Evolutionary conservation across 2,797 vertebrate species (phyloP), one percentile per base, ranked within the genome.

Genomic region (Urophycis tenuis): DNA sequence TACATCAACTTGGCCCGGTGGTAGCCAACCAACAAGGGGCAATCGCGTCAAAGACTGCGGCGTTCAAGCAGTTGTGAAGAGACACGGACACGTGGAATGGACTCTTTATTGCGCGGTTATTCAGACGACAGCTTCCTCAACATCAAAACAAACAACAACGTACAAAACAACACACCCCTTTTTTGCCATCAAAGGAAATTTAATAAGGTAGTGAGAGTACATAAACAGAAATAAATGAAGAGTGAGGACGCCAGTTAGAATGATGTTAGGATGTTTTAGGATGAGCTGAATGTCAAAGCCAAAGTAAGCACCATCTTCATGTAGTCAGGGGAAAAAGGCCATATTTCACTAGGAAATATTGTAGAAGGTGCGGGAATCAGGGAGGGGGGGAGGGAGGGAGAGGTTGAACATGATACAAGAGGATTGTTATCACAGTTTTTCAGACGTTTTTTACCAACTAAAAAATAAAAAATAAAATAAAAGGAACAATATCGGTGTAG

Each of bases 221-320:
- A 92, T 89, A 92, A 86, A 92, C 91, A 91, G 88, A 92, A 92
- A 92, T 83, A 83, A 89, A 92, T 90, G 88, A 88, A 83, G 85
- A 85, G 88, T 90, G 76, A 87, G 88, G 89, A 91, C 79, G 87
- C 75, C 80, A 86, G 85, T 88, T 86, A 85, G 89, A 89, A 83
- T 87, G 89, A 91, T 84, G 88, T 88, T 82, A 84, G 89, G 85
- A 91, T 91, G 89, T 91, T 85, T 60, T 83, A 89, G 83, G 87
- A 91, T 89, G 90, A 93, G 88, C 85, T 88, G 71, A 87, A 89
- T 90, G 88, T 92, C 92, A 91, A 93, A 93, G 92, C 91, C 91
- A 93, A 93, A 93, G 91, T 92, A 92, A 93, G 93, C 93, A 94
- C 93, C 93, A 93, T 94, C 91, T 85, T 94, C 89, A 91, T 92